Base-by-base conservation (phyloP, 2,797 vertebrate species). In the Myotis pilosus region DNA sequence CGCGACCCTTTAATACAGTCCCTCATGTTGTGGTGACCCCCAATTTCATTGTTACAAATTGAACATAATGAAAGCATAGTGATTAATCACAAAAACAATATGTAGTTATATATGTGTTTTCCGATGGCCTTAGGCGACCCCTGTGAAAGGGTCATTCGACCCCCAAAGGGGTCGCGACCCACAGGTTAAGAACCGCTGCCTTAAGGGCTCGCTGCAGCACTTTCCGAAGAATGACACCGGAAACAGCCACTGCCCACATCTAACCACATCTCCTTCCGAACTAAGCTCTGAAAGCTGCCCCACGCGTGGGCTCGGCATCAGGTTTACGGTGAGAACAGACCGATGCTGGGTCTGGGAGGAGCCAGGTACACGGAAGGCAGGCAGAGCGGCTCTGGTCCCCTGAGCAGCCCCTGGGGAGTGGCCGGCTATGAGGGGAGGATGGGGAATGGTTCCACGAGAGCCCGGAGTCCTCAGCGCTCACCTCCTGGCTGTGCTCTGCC, bases 381-480 rank as follows among this genome's bases (percentile, higher is more conserved):
- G 57, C 10, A 28, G 57, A 5, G 25, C 0, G 11, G 15, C 57
- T 28, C 25, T 30, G 57, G 57, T 60, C 11, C 25, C 57, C 57
- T 13, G 57, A 60, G 57, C 25, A 28, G 25, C 57, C 57, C 57
- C 57, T 2, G 57, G 74, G 96, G 72, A 0, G 80, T 49, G 92
- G 94, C 87, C 76, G 94, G 97, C 89, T 95, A 95, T 82, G 85
- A 79, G 97, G 94, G 95, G 95, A 96, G 49, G 20, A 72, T 78
- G 83, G 95, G 97, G 91, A 33, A 38, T 25, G 69, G 81, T 79
- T 74, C 97, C 10, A 13, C 3, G 96, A 80, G 87, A 94, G 97
- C 96, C 94, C 69, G 62, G 0, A 60, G 64, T 92, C 91, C 92
- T 84, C 30, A 3, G 94, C n/a, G 91, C 62, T 93, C 91, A 96